Evolutionary conservation across 1,140 invertebrate genomes (phyloP).

Genomic region (Mycetomoellerius zeteki): DNA sequence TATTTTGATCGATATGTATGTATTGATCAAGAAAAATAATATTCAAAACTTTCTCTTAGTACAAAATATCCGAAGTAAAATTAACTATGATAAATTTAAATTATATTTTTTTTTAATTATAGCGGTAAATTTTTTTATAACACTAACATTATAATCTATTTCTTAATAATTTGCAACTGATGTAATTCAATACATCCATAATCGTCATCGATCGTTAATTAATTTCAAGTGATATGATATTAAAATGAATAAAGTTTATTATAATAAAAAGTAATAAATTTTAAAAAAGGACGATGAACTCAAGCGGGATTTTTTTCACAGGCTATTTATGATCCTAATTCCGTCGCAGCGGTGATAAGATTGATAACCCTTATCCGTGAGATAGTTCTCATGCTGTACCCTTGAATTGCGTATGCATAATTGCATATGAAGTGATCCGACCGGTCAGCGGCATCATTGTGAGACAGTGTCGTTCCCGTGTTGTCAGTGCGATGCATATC

Average conservation of each 20-base stretch:
- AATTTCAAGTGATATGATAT: background rate
- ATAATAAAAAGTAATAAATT: background rate
- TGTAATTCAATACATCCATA: background rate
- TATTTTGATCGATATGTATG: conserved; percentile 8
- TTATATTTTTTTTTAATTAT: background rate
- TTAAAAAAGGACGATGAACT: background rate
- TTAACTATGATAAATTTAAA: background rate
- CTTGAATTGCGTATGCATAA: conserved; percentile 47
- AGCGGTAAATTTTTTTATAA: background rate
- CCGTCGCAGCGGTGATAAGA: conserved; percentile 1
- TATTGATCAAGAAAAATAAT: background rate
- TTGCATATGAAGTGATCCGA: conserved; percentile 14
- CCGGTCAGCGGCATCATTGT: background rate
- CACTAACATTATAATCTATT: background rate
- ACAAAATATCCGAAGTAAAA: background rate
- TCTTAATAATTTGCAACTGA: background rate
- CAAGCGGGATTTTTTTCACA: background rate
- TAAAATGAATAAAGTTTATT: background rate
- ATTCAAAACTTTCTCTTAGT: background rate
- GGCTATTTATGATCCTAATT: conserved; percentile 20
- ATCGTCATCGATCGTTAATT: background rate
- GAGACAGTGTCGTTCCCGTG: conserved; percentile 17
- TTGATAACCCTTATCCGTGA: conserved; percentile 55
- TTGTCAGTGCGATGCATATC: conserved; percentile 42
- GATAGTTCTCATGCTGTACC: conserved; percentile 31